Evolutionary conservation across 2,797 vertebrate species (phyloP).

Genomic region (Pygocentrus nattereri): DNA sequence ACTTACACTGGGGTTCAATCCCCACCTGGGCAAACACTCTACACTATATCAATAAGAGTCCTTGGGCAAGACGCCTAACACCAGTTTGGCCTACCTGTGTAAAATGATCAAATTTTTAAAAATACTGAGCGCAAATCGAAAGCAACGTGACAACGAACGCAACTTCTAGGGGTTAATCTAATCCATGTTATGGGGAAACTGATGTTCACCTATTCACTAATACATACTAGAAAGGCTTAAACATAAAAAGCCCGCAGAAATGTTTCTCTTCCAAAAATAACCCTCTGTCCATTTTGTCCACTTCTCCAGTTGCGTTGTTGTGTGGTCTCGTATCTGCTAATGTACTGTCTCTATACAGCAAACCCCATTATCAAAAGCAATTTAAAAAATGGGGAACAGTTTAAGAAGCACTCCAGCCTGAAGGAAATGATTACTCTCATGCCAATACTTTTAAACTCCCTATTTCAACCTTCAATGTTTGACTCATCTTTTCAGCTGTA

Average conservation of each 20-base stretch:
- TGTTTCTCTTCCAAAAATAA: not conserved
- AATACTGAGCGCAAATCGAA: not conserved
- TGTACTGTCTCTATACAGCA: constrained; percentile 13
- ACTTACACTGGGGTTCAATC: no score
- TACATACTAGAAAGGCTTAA: not conserved
- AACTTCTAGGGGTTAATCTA: not conserved
- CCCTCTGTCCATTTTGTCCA: not conserved
- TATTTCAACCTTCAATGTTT: constrained; percentile 4
- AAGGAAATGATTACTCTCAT: constrained; percentile 21
- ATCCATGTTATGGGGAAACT: not conserved
- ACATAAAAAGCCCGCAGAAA: not conserved
- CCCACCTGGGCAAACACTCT: no score
- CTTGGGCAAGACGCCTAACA: no score
- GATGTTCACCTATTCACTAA: not conserved
- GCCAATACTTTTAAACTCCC: constrained; percentile 2
- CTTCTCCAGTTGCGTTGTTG: not conserved
- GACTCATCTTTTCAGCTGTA: constrained; percentile 18
- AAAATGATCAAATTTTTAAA: no score
- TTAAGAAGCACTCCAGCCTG: constrained; percentile 21
- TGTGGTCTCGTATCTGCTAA: constrained; percentile 13
- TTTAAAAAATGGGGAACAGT: constrained; percentile 24
- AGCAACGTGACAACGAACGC: not conserved
- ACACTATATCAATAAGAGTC: no score
- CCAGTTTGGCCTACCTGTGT: no score
- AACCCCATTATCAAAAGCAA: constrained; percentile 15